These are phyloP conservation scores for Antitype chi DNA, from an alignment of 2,888 invertebrate genomes.

Conservation along the genomic window DNA sequence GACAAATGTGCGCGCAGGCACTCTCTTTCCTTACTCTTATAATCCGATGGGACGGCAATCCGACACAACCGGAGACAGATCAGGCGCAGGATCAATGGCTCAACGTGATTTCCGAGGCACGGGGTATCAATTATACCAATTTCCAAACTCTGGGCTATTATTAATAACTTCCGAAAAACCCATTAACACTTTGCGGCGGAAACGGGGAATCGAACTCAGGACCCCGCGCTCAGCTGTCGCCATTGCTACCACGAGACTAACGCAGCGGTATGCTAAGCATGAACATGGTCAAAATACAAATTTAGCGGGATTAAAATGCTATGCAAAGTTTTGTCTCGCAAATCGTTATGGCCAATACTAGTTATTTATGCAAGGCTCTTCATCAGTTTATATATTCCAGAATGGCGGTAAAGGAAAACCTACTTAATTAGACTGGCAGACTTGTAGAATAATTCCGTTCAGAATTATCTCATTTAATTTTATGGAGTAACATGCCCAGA, in stretches of 20 bases:
- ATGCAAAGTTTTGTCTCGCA: neutral
- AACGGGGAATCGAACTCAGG: neutral
- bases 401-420: neutral
- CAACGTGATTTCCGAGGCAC: neutral
- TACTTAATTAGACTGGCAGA: neutral
- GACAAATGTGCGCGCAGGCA: no score
- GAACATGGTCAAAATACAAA: neutral
- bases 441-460: neutral
- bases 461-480: no score
- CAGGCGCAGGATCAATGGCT: neutral
- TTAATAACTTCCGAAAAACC: neutral
- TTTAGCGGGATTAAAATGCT: neutral
- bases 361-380: neutral
- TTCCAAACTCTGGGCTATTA: neutral
- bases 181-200: neutral
- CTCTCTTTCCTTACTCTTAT: neutral
- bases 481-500: no score
- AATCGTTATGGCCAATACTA: neutral
- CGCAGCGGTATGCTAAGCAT: no score
- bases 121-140: neutral
- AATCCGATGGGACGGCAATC: neutral
- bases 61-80: neutral
- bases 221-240: neutral
- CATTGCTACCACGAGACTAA: neutral
- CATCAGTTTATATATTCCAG: neutral